Percentiles rank a stretch among this genome's conserved stretches.
Conservation (phyloP, 1,140 invertebrate genomes). For the Lethrus apterus region DNA sequence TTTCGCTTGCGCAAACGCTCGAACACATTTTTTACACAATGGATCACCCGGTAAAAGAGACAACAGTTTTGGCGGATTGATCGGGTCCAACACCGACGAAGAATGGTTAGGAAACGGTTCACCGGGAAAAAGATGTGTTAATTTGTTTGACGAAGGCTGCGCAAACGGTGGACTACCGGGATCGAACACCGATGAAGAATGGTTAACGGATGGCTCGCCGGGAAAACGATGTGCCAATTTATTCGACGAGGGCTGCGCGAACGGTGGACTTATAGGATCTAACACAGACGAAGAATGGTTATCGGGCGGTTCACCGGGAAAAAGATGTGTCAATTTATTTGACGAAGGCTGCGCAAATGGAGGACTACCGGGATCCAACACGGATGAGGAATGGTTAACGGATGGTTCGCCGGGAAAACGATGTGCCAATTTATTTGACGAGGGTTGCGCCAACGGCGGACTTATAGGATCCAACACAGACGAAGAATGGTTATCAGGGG, state of each 20-base stretch:
- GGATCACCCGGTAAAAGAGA: too few relatives aligned
- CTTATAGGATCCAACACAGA: constrained; percentile 9
- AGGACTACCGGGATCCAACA: constrained; percentile 1
- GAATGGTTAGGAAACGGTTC: neutral
- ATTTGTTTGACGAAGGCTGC: constrained; percentile 19
- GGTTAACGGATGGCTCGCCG: neutral
- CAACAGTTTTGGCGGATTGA: too few relatives aligned
- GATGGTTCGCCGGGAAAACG: constrained; percentile 9
- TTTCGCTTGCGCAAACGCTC: too few relatives aligned
- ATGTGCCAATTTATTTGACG: constrained; percentile 17
- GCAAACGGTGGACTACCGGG: constrained; percentile 15
- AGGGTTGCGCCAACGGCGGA: constrained; percentile 16
- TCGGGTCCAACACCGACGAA: neutral
- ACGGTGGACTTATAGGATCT: neutral
- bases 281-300: constrained; percentile 7
- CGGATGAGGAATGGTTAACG: constrained; percentile 2
- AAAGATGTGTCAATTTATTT: constrained; percentile 9
- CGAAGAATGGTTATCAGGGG: constrained; percentile 14
- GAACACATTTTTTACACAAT: too few relatives aligned
- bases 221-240: constrained; percentile 7
- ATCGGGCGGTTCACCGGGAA: neutral
- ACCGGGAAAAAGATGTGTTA: constrained; percentile 16
- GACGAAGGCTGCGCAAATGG: constrained; percentile 7
- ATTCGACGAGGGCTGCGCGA: constrained; percentile 7
- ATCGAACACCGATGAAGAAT: constrained; percentile 13